Conservation (phyloP, 2,113 vertebrate species). For the Channa maculata region DNA sequence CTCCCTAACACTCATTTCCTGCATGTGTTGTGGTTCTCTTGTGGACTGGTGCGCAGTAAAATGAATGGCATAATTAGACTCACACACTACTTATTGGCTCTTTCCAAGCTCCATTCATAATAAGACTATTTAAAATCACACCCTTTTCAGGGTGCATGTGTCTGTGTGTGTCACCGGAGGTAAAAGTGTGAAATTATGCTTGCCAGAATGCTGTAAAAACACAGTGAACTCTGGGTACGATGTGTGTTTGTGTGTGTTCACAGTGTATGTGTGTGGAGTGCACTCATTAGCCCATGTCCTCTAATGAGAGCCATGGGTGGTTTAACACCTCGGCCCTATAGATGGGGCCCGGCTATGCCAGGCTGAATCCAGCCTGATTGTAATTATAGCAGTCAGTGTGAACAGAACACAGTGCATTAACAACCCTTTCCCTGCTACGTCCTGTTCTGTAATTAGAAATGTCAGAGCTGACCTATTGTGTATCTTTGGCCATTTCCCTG, state of each 20-base stretch:
- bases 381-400: slow-evolving; percentile 73
- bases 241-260: slow-evolving; percentile 40
- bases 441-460: slow-evolving; percentile 77
- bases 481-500: slow-evolving; percentile 46
- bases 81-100: slow-evolving; percentile 77
- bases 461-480: slow-evolving; percentile 64
- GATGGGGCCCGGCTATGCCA: slow-evolving; percentile 60
- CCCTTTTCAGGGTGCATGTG: slow-evolving; percentile 42
- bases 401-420: slow-evolving; percentile 55
- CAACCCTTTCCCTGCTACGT: slow-evolving; percentile 41
- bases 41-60: slow-evolving; percentile 58
- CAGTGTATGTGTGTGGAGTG: slow-evolving; percentile 57
- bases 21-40: slow-evolving; percentile 24
- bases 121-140: slow-evolving; percentile 69
- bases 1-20: slow-evolving; percentile 50
- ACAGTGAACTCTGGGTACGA: slow-evolving; percentile 50
- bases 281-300: slow-evolving; percentile 74
- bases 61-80: slow-evolving; percentile 76
- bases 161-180: slow-evolving; percentile 61
- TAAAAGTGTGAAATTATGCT: slow-evolving; percentile 76
- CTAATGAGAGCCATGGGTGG: slow-evolving; percentile 78
- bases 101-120: slow-evolving; percentile 73
- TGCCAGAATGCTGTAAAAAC: slow-evolving; percentile 69
- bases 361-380: slow-evolving; percentile 67
- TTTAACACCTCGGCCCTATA: slow-evolving; percentile 71